Base-by-base conservation (phyloP, 2,113 vertebrate genomes). In the Callopanchax toddi region DNA sequence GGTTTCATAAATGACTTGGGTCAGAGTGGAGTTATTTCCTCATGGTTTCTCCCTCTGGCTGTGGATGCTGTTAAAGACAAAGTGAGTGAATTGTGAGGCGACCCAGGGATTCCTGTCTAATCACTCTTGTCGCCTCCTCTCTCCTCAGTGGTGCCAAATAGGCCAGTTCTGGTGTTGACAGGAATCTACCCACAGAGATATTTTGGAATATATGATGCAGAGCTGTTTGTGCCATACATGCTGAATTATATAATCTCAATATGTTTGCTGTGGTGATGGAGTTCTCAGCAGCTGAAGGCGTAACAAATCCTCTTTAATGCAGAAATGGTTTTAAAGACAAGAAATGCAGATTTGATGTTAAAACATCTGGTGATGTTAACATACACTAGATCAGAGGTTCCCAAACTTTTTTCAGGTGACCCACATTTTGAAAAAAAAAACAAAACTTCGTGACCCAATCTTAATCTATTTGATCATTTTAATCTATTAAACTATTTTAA, bases 161-260 rank as follows among this genome's bases (percentile, higher is more conserved):
- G 29, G 29, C 6, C 29, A 7, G 3, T 32, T 22, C 45, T 72
- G 57, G 55, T 81, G 74, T 78, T 78, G 59, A 77, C 62, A 26
- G 13, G 26, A 76, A 76, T 32, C 18, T 64, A 65, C 63, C 68
- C 61, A 59, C 48, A 63, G 69, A 77, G 67, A 61, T 73, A 86
- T 86, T 76, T 36, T 64, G 44, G 58, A 69, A 88, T 83, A 79
- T 70, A 82, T 71, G 52, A 53, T n/a, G n/a, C 58, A 42, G 25
- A 29, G 15, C 22, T 49, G 22, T 2, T 13, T 57, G 46, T 51
- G 57, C 53, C 42, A 59, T 63, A 21, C 53, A 65, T 69, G 57
- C 60, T 42, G 34, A 37, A 36, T 74, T 74, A 67, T 76, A 63
- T 54, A 15, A 73, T 87, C 84, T 81, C 36, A 68, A 76, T 77